Base-by-base conservation (phyloP, 2,888 invertebrate species). In the Polyploca ridens region DNA sequence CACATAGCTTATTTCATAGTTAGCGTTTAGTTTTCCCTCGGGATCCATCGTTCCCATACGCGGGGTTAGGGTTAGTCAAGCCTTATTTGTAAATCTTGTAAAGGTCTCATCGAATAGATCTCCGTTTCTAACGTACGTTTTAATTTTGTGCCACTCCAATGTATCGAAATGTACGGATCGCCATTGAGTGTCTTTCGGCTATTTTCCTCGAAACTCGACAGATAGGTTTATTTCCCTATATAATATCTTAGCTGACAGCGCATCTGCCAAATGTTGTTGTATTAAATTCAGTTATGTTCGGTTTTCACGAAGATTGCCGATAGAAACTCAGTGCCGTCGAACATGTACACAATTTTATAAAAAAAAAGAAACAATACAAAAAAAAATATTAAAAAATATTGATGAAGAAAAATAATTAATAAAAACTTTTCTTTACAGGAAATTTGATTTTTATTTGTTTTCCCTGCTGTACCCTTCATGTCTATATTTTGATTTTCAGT, bases 341-440 rank as follows among this genome's bases (percentile, higher is more conserved):
- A 1, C 10, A 10, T 57, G 41, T 63, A 46, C n/a, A 33, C 33
- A 41, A 44, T 54, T 59, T 54, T 63, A 14, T 35, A 35, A 67
- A 65, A 62, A 61, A 70, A 66, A 62, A 61, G 64, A 69, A 68
- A 67, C 27, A 27, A 27, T 27, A 27, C 27, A 27, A 70, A 76
- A 64, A 74, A 72, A 69, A 70, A 73, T 66, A 69, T 63, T 71
- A 66, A 66, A 62, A 62, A 64, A 59, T 68, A 78, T 77, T 77
- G 79, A 83, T 82, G 82, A 83, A 84, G 71, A 81, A 58, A 33
- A 77, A 79, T 77, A 77, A 83, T 77, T 82, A 80, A 87, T 79
- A 78, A 88, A 81, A 84, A 82, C 79, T 77, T 81, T 84, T 86
- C 77, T 87, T 89, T 89, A 85, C 89, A 89, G 89, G 82, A 86